Evolutionary conservation across 2,797 vertebrate species (phyloP), one percentile per base, ranked within the genome.

Genomic region (Macrochelys suwanniensis): DNA sequence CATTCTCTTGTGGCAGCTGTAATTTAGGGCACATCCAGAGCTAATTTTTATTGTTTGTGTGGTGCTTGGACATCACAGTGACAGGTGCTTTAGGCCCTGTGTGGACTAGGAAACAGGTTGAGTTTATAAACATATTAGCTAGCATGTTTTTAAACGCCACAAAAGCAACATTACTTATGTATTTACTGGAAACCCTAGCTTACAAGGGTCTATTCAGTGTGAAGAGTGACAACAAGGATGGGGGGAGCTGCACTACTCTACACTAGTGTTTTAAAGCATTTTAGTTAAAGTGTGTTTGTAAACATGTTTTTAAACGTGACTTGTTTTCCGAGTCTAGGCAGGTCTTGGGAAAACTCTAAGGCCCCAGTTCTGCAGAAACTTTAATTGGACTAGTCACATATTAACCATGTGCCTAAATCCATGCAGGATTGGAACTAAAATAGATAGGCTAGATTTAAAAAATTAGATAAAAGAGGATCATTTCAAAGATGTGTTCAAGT

Each of bases 261-360:
- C 61, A n/a, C 3, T 80, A 42, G 54, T 81, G 17, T 89, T 78
- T 49, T 78, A 45, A 45, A 17, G 17, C 19, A 16, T 42, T 28
- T 8, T 31, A 1, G 33, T n/a, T 80, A 42, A 33, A 80, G 31
- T 51, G 71, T 54, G 23, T 82, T 51, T 54, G 42, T 84, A 13
- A 71, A 59, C 57, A 5, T 19, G 0, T 76, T 86, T 31, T 54
- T 11, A 42, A 4, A 28, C 6, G 7, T 7, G 5, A 2, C 42
- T 17, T 61, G 8, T 53, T 68, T 59, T 61, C 45, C 54, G 6
- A 17, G 51, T 28, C 12, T 6, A 31, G 50, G 15, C 50, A 33
- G 88, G 16, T 54, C 42, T 71, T 33, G 28, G 74, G 59, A n/a
- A 88, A 84, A 84, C 68, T 80, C 78, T 68, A 74, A 19, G 31